Evolutionary conservation across 2,888 invertebrate species (phyloP), one percentile per base, ranked within the genome.

Genomic region (Spilosoma lubricipeda): DNA sequence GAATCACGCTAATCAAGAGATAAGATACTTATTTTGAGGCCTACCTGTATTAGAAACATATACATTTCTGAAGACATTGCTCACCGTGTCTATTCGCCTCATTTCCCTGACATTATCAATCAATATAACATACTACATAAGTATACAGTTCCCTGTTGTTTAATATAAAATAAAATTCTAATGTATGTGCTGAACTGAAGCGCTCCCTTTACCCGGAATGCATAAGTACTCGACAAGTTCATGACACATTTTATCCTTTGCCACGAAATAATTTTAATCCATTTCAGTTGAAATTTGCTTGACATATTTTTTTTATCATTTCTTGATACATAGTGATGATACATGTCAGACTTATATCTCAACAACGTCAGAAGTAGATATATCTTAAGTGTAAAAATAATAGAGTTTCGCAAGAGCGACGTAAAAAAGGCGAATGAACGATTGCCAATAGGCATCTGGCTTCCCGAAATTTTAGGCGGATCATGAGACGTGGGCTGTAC

Each of bases 401-500:
- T 18, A 30, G 7, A 56, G 7, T 63, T 63, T 18, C n/a, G n/a
- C n/a, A 56, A 56, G 23, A 56, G 52, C 30, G 30, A 63, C 30
- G 18, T 63, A 63, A 15, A 59, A 63, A 63, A 15, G 18, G 63
- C 30, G 63, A 63, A 30, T 59, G 59, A 59, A 59, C 15, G 52
- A 56, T n/a, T 56, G 3, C 52, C 52, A 56, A 56, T 59, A 27
- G 27, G 59, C 59, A 67, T 48, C 23, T 30, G 7, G 48, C 13
- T 67, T 33, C 33, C 33, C 30, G 33, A 18, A 8, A 18, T 18
- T 63, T 63, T 1, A 63, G 63, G 63, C 63, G 63, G 30, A 7
- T 63, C 63, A 63, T 30, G 30, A 30, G 18, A 63, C 27, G 63
- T 63, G 63, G 63, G 63, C 27, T 63, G 63, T 63, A 63, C 63